Base-by-base conservation (phyloP, 2,113 vertebrate genomes). In the Genyomyrus donnyi region DNA sequence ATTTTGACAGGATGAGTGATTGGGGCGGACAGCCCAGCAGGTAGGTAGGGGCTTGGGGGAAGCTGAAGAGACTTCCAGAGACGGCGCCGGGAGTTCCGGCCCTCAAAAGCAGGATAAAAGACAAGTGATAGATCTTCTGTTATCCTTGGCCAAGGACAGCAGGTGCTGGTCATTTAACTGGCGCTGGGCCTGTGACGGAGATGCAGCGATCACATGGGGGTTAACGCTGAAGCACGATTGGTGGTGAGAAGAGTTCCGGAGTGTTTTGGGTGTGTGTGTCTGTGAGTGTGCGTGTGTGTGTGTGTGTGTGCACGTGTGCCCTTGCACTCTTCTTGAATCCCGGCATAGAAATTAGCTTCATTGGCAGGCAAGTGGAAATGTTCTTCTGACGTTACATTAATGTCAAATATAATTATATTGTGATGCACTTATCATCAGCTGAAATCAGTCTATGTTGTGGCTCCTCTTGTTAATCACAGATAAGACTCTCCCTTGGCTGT, bases 371-470 rank as follows among this genome's bases (percentile, higher is more conserved):
- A 89, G 19, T 53, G 35, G 62, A 84, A 31, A 86, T 88, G 39
- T 56, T 89, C 90, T 89, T 70, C 52, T 80, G 89, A 91, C 90
- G 88, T 91, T 88, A 89, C 49, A 90, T 90, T 89, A 66, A 90
- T 90, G 91, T 91, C 91, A 91, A 35, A 90, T 90, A 88, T 90
- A 92, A 91, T 91, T 90, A 91, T 87, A 87, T 35, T 86, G 85
- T 56, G 56, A 88, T 84, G 45, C 19, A 86, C 45, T 88, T 88
- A 85, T 89, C 90, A 86, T 85, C 85, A 56, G 89, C 90, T 87
- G 90, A 90, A 91, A 42, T 85, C 88, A 89, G 88, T 48, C 83
- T 87, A 85, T 90, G 85, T 84, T 91, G 88, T 88, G 42, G 85
- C 74, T 91, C 89, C 85, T 88, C 85, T 39, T 88, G 85, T 74